phyloP scores from a whole-genome alignment of 1,140 invertebrate species.

The Drosophila sp. region DNA sequence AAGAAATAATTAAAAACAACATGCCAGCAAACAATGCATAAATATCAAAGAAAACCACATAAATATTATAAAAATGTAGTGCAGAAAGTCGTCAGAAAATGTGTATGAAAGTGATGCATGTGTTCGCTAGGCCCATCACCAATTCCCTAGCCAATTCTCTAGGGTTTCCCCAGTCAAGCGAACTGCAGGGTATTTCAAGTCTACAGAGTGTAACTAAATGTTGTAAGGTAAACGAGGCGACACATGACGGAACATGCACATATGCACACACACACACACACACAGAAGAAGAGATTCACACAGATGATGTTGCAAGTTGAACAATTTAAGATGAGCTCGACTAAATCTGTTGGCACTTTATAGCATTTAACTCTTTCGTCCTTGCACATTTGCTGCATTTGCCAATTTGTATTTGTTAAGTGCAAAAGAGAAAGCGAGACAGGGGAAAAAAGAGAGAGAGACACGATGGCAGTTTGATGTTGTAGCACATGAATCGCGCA shows the following conservation, averaged over 20 bases:
- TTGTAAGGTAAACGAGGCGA: conserved; percentile 73
- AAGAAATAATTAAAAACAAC: no score
- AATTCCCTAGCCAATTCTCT: no score
- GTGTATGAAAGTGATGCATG: no score
- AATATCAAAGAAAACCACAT: no score
- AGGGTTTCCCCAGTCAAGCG: no score
- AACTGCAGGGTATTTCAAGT: no score
- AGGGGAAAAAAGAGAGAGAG: background rate
- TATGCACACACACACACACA: conserved; percentile 23
- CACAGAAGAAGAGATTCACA: background rate
- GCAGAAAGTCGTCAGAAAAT: no score
- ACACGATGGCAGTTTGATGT: conserved; percentile 22
- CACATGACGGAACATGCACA: conserved; percentile 53
- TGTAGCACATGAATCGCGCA: conserved; percentile 61
- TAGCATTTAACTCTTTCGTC: conserved; percentile 49
- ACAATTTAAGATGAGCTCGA: conserved; percentile 29
- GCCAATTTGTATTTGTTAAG: conserved; percentile 32
- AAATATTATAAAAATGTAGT: no score
- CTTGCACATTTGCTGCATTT: conserved; percentile 47
- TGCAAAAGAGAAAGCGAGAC: conserved; percentile 20
- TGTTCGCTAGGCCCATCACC: no score
- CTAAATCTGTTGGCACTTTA: conserved; percentile 65
- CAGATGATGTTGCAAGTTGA: conserved; percentile 23
- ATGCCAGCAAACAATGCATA: no score
- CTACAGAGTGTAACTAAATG: conserved; percentile 52